Conservation (phyloP, 2,113 vertebrate species). For the Oryzias javanicus region DNA sequence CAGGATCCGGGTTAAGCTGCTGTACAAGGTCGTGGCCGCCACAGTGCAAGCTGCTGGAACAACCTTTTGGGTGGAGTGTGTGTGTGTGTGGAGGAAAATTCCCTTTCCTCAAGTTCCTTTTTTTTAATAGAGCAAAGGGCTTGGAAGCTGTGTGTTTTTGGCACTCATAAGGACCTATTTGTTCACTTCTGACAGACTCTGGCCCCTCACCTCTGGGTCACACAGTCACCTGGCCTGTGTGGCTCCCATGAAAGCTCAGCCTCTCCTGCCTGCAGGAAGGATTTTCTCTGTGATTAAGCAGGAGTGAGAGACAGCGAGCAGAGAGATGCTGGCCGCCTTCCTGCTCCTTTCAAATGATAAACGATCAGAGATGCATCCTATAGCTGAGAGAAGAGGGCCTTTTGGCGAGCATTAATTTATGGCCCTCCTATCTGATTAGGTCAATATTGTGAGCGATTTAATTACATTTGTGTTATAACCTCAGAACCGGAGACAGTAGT, state of each 20-base stretch:
- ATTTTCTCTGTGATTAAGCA: constrained; percentile 72
- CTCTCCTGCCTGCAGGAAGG: constrained; percentile 57
- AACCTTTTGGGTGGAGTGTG: constrained; percentile 2
- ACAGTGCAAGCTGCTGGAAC: constrained; percentile 19
- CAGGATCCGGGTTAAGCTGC: constrained; percentile 6
- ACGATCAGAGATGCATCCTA: constrained; percentile 72
- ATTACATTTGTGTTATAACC: constrained; percentile 87
- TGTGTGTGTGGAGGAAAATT: not conserved
- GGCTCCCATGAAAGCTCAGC: constrained; percentile 24
- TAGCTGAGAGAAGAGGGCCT: constrained; percentile 71
- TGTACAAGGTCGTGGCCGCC: constrained; percentile 37
- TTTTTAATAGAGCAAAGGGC: not conserved
- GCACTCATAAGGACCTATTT: not conserved
- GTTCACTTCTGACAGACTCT: not conserved
- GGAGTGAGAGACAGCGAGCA: constrained; percentile 23
- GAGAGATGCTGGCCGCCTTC: constrained; percentile 61
- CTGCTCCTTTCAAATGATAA: constrained; percentile 79
- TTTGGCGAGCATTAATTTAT: constrained; percentile 78
- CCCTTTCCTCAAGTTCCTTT: too few relatives aligned
- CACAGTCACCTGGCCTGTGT: constrained; percentile 18
- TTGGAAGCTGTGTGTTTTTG: not conserved
- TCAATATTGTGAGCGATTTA: constrained; percentile 89
- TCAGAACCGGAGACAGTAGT: constrained; percentile 81
- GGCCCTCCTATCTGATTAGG: constrained; percentile 77
- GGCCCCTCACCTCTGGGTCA: too few relatives aligned